A percentile compares a stretch with the other conserved stretches of the same genome.
Conservation (phyloP, 2,888 invertebrate species). For the Sceliomorpha sp. region DNA sequence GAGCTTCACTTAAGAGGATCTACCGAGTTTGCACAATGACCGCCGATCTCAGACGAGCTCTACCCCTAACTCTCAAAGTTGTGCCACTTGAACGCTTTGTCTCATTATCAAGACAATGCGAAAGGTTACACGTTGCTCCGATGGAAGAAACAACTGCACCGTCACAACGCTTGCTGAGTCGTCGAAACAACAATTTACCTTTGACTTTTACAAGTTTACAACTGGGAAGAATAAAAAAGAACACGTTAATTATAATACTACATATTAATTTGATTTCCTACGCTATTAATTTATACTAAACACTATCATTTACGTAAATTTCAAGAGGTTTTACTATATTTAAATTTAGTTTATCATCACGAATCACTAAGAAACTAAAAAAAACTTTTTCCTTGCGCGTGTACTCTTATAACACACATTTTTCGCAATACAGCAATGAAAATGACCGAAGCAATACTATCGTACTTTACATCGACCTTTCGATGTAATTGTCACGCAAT, state of each 20-base stretch:
- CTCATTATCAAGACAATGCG: constrained; percentile 68
- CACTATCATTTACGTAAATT: no score
- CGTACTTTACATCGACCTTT: no score
- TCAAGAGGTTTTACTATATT: no score
- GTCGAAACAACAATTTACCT: constrained; percentile 43
- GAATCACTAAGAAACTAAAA: no score
- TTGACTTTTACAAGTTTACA: constrained; percentile 1
- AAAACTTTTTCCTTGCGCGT: no score
- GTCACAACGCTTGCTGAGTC: no score
- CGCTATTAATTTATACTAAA: background rate
- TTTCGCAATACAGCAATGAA: no score
- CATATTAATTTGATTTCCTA: background rate
- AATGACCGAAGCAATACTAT: no score
- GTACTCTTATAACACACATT: no score
- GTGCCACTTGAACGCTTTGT: constrained; percentile 69
- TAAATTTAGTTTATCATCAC: no score
- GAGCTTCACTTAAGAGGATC: constrained; percentile 62
- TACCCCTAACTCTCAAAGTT: constrained; percentile 65
- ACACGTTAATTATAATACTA: background rate
- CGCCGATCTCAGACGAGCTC: constrained; percentile 28
- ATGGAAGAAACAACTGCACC: no score
- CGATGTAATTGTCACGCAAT: no score
- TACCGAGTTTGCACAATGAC: constrained; percentile 55
- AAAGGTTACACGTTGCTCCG: constrained; percentile 55
- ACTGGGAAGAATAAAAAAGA: background rate